Conservation (phyloP, 2,888 invertebrate species). For the Halictus ligatus region DNA sequence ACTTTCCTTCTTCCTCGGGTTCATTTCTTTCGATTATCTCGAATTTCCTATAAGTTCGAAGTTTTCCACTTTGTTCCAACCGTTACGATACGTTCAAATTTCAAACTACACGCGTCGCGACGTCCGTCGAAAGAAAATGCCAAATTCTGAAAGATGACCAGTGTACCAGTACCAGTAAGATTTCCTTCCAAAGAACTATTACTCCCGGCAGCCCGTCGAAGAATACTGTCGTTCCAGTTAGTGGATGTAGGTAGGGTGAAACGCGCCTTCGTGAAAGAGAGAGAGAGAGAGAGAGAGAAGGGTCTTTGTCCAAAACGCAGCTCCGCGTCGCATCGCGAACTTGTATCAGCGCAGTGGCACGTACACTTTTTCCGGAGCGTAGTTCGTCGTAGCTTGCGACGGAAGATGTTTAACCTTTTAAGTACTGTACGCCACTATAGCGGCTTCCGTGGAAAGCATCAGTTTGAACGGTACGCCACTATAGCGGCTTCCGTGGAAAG, state of each 20-base stretch:
- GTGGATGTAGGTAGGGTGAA: slow-evolving; percentile 6
- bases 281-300: neutral
- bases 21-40: neutral
- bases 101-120: too few species aligned
- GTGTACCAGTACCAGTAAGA: slow-evolving; percentile 1
- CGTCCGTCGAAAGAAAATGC: neutral
- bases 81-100: neutral
- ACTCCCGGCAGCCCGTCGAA: slow-evolving; percentile 9
- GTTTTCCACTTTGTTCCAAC: neutral
- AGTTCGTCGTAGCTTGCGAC: neutral
- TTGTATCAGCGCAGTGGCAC: neutral
- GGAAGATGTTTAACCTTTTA: neutral
- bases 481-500: too few species aligned
- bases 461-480: too few species aligned
- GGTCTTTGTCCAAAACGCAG: slow-evolving; percentile 2
- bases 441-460: too few species aligned
- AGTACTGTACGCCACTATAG: too few species aligned
- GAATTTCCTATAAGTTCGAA: neutral
- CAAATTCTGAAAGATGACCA: neutral
- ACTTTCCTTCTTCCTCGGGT: neutral
- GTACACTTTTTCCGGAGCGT: neutral
- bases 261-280: neutral
- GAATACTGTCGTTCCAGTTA: slow-evolving; percentile 24
- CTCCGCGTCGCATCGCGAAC: neutral
- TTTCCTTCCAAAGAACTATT: slow-evolving; percentile 40